These are phyloP conservation scores for Thripadectes ignobilis DNA, from an alignment of 2,797 vertebrate genomes.

Conservation along the genomic window DNA sequence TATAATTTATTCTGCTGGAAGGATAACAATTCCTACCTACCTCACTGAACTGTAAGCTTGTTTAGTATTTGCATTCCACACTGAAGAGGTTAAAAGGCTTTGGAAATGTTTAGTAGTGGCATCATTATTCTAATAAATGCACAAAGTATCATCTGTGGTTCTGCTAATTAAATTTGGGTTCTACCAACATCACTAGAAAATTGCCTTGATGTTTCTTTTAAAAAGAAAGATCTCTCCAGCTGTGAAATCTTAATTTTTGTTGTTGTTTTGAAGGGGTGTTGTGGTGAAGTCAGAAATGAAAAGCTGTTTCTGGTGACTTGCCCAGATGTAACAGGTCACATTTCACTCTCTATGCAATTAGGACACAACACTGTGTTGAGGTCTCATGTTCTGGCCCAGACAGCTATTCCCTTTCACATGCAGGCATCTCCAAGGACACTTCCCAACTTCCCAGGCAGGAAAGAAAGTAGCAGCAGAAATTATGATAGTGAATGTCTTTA, in stretches of 20 bases:
- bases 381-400: slow-evolving; percentile 5
- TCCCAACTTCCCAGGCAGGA: neutral
- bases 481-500: rapidly evolving
- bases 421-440: neutral
- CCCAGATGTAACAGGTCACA: slow-evolving; percentile 22
- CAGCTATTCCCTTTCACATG: neutral
- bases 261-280: slow-evolving; percentile 9
- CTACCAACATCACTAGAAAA: slow-evolving; percentile 29
- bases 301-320: slow-evolving; percentile 30
- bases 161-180: slow-evolving; percentile 24
- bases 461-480: neutral
- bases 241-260: slow-evolving; percentile 23
- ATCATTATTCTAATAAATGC: slow-evolving; percentile 45
- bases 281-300: slow-evolving; percentile 4
- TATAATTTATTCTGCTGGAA: slow-evolving; percentile 50
- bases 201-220: slow-evolving; percentile 20
- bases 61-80: slow-evolving; percentile 51
- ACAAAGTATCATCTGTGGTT: neutral
- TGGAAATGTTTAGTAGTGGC: slow-evolving; percentile 19
- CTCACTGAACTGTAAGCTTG: slow-evolving; percentile 5
- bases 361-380: neutral
- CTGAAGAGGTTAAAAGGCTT: slow-evolving; percentile 47
- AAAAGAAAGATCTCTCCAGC: neutral
- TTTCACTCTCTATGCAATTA: slow-evolving; percentile 61
- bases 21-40: slow-evolving; percentile 27